Conservation (phyloP, 2,888 invertebrate genomes). For the Ecdyonurus torrentis region DNA sequence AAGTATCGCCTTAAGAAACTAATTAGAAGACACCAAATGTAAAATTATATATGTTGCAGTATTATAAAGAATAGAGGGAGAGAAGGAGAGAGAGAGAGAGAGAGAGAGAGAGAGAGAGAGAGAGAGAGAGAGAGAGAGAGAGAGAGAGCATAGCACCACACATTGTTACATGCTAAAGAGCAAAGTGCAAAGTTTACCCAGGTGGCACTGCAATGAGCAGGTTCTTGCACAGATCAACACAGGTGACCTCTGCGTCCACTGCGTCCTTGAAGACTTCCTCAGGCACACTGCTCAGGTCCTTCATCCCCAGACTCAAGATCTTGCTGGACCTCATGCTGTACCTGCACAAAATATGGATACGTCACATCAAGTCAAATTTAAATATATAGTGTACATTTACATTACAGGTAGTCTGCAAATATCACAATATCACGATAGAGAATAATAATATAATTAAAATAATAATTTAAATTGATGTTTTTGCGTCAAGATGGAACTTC, state of each 20-base stretch:
- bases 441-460: no score
- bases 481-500: no score
- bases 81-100: no score
- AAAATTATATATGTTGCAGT: no score
- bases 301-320: slow-evolving; percentile 41
- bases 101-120: background rate
- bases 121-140: background rate
- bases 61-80: no score
- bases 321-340: slow-evolving; percentile 32
- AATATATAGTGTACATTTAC: no score
- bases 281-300: slow-evolving; percentile 46
- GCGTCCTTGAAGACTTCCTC: slow-evolving; percentile 54
- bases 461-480: no score
- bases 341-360: slow-evolving; percentile 22
- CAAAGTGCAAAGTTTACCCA: slow-evolving; percentile 34
- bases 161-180: background rate
- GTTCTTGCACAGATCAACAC: slow-evolving; percentile 71
- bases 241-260: slow-evolving; percentile 47
- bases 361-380: no score
- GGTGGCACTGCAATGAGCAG: slow-evolving; percentile 46
- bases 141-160: background rate
- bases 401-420: no score
- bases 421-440: no score
- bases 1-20: no score
- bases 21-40: no score